Conservation (phyloP, 2,888 invertebrate genomes). For the Tromatobia lineatoria region DNA sequence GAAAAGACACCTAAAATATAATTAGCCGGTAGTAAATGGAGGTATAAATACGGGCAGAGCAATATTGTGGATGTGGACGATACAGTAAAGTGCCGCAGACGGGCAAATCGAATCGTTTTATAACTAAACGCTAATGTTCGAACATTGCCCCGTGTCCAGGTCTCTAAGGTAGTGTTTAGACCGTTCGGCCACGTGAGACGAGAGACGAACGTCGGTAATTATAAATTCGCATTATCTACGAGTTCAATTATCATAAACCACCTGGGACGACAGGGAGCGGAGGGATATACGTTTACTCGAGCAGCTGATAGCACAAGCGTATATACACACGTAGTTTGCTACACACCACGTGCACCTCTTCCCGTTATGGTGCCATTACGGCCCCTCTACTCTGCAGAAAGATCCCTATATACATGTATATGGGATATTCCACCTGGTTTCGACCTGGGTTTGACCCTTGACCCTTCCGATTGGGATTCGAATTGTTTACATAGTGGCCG, state of each 20-base stretch:
- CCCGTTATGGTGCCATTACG: conserved; percentile 64
- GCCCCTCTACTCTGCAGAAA: conserved; percentile 53
- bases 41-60: conserved; percentile 31
- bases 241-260: conserved; percentile 69
- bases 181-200: conserved; percentile 60
- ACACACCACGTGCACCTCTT: conserved; percentile 42
- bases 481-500: too few species aligned
- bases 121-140: conserved; percentile 38
- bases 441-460: too few species aligned
- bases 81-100: conserved; percentile 51
- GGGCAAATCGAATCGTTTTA: conserved; percentile 65
- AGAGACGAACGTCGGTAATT: conserved; percentile 61
- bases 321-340: conserved; percentile 35
- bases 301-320: conserved; percentile 46
- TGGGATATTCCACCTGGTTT: not conserved
- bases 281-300: conserved; percentile 44
- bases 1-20: conserved; percentile 51
- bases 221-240: conserved; percentile 69
- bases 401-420: conserved; percentile 44
- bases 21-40: conserved; percentile 55
- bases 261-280: conserved; percentile 47
- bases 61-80: conserved; percentile 45
- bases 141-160: conserved; percentile 5
- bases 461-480: too few species aligned
- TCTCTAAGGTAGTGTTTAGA: conserved; percentile 51